Base-by-base conservation (phyloP, 2,888 invertebrate species). In the Lordiphosa fenestrarum region DNA sequence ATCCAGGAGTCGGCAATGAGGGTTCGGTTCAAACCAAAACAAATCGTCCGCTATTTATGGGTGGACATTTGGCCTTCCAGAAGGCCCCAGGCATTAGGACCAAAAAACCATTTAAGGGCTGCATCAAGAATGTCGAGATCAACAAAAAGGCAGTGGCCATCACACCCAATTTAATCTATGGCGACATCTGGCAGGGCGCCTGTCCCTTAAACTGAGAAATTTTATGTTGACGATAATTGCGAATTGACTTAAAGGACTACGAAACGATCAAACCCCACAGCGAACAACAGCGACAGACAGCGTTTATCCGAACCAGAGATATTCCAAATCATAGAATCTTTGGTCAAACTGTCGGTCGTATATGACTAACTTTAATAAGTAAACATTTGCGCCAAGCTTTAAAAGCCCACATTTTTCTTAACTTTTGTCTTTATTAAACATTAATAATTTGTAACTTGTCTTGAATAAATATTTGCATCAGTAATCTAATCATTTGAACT, bases 1-100 rank as follows among this genome's bases (percentile, higher is more conserved):
- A 93, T 66, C 94, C 95, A 0, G 94, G 93, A 2, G 92, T 95
- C 33, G 95, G 95, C 4, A 89, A 87, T 25, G 92, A 91, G 19
- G 92, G 92, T 13, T 91, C 92, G 19, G 91, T 92, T 0, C 92
- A 93, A 0, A 95, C 96, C 0, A 93, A 95, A 80, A 96, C 97
- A 0, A 93, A 93, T 25, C 94, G 96, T 63, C 95, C 97, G 0
- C 91, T 99, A 33, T 98, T 95, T 89, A 91, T 99, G 78, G 99
- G 99, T 15, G 98, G 98, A 0, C 95, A 97, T 89, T 94, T 94
- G 2, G 90, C 91, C 53, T 87, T 90, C 56, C 73, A 85, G 50
- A 89, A 88, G 70, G 86, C 87, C 5, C 90, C 93, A 30, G 97
- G 96, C 2, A 92, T 95, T 3, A 91, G 91, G 37, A 94, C 95